A percentile compares a stretch with the other conserved stretches of the same genome.
These are phyloP conservation scores for Pelodytes ibericus DNA, from an alignment of 2,797 vertebrate genomes.

Conservation along the genomic window DNA sequence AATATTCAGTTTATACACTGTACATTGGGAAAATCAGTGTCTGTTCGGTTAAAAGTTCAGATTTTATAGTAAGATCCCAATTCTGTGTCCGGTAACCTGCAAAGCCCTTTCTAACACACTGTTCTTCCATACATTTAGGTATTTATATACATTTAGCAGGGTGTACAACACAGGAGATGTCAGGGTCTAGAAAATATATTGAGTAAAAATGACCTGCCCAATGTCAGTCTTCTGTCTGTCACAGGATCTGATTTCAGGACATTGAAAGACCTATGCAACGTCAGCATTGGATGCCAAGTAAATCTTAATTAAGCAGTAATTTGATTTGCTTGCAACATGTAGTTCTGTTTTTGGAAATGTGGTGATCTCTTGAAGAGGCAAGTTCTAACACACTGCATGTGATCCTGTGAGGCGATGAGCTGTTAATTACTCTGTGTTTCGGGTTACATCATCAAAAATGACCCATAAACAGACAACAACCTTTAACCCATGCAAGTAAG, in stretches of 20 bases:
- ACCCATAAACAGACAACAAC: conserved; percentile 32
- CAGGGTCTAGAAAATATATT: not conserved
- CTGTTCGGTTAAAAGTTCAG: too few species aligned
- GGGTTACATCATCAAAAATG: conserved; percentile 36
- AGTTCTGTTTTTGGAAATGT: conserved; percentile 52
- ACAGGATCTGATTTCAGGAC: conserved; percentile 33
- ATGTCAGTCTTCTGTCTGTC: not conserved
- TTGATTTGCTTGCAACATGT: conserved; percentile 40
- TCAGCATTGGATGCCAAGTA: conserved; percentile 38
- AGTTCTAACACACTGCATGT: not conserved
- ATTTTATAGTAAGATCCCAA: too few species aligned
- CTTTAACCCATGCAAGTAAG: not conserved
- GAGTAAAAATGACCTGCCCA: not conserved
- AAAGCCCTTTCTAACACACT: not conserved
- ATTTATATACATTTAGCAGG: not conserved
- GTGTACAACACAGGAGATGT: not conserved
- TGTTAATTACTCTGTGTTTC: conserved; percentile 41
- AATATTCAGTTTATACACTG: too few species aligned
- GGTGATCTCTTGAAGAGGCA: conserved; percentile 31
- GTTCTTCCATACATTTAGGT: not conserved
- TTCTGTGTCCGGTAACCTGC: too few species aligned
- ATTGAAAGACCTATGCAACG: conserved; percentile 12
- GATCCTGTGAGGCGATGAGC: conserved; percentile 45
- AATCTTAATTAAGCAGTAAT: conserved; percentile 42
- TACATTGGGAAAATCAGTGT: too few species aligned